Conservation (phyloP, 2,888 invertebrate species). For the Venustoraphidia nigricollis region DNA sequence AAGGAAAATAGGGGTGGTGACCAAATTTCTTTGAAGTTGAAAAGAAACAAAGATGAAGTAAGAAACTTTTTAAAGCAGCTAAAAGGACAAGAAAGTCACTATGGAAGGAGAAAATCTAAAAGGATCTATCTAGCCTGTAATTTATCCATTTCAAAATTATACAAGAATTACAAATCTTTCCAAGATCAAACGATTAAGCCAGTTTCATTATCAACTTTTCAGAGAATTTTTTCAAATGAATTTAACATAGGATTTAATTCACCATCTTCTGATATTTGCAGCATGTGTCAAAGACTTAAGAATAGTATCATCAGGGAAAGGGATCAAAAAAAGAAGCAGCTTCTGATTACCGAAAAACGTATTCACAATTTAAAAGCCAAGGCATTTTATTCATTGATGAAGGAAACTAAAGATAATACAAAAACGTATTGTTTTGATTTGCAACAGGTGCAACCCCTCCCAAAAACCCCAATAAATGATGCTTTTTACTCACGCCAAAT, state of each 20-base stretch:
- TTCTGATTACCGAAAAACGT: conserved; percentile 11
- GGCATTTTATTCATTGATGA: conserved; percentile 11
- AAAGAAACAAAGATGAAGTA: too few relatives aligned
- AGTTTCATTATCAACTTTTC: background rate
- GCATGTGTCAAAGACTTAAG: conserved; percentile 5
- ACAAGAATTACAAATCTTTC: too few relatives aligned
- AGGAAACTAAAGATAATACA: conserved; percentile 9
- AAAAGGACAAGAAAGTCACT: too few relatives aligned
- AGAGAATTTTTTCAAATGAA: background rate
- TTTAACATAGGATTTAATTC: too few relatives aligned
- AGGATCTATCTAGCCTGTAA: too few relatives aligned
- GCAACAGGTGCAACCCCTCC: conserved; percentile 15
- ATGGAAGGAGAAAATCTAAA: too few relatives aligned
- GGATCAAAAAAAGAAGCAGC: conserved; percentile 4
- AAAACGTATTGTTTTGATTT: conserved; percentile 15
- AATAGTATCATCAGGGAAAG: conserved; percentile 9
- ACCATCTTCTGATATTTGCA: too few relatives aligned
- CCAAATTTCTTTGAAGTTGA: too few relatives aligned
- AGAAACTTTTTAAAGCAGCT: too few relatives aligned
- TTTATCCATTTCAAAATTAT: too few relatives aligned
- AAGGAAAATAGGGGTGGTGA: too few relatives aligned
- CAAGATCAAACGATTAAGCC: too few relatives aligned
- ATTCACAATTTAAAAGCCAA: conserved; percentile 14
- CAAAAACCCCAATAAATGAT: conserved; percentile 15
- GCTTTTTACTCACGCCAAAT: conserved; percentile 15